A percentile compares a stretch with the other conserved stretches of the same genome.
These are phyloP conservation scores for Polydrusus pterygomalis DNA, from an alignment of 2,888 invertebrate species.

Conservation along the genomic window DNA sequence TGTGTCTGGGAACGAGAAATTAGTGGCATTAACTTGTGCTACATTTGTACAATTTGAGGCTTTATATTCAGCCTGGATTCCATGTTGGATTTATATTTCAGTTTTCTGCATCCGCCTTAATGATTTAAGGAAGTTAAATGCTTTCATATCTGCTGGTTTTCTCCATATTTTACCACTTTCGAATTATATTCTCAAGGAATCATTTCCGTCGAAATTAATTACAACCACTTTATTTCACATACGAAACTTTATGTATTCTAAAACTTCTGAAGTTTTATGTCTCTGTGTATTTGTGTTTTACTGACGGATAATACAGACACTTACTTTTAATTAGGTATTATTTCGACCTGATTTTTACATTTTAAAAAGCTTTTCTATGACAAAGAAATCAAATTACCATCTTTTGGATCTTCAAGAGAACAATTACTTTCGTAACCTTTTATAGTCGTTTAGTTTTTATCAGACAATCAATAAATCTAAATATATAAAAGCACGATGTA, in stretches of 20 bases:
- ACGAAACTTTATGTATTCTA: conserved; percentile 26
- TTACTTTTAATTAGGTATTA: not conserved
- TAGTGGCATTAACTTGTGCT: conserved; percentile 65
- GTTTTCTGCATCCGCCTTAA: conserved; percentile 55
- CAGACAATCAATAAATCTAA: too few relatives aligned
- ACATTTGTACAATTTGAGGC: conserved; percentile 62
- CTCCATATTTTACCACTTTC: conserved; percentile 47
- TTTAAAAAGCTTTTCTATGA: not conserved
- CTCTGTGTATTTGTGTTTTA: conserved; percentile 13
- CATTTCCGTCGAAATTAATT: conserved; percentile 36
- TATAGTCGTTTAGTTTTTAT: too few relatives aligned
- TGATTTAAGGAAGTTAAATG: conserved; percentile 61
- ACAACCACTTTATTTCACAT: conserved; percentile 29
- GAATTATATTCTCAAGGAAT: conserved; percentile 36
- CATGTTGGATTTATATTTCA: conserved; percentile 51
- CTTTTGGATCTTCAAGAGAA: too few relatives aligned
- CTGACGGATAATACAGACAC: conserved; percentile 7
- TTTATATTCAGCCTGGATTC: conserved; percentile 53
- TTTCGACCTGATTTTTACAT: not conserved
- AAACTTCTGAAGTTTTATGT: conserved; percentile 17
- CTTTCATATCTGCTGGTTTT: conserved; percentile 46
- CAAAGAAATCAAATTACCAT: too few relatives aligned
- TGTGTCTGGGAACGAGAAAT: conserved; percentile 63
- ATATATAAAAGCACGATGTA: too few relatives aligned
- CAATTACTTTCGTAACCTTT: too few relatives aligned